Conservation (phyloP, 2,797 vertebrate genomes). For the Potorous gilbertii region DNA sequence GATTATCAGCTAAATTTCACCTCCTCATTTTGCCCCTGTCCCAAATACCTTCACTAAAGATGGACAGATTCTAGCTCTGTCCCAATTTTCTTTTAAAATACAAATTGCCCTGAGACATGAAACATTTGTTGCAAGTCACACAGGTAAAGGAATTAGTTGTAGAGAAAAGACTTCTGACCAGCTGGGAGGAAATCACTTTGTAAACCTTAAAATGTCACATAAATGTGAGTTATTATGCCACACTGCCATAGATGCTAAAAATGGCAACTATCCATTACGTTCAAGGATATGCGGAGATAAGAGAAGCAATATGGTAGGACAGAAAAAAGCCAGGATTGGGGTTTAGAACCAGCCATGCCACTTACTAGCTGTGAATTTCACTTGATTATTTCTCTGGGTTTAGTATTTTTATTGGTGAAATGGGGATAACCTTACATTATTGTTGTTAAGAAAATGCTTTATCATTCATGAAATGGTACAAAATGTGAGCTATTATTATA, state of each 20-base stretch:
- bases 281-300: neutral
- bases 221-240: neutral
- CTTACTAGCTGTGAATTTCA: neutral
- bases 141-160: neutral
- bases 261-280: neutral
- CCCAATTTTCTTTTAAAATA: neutral
- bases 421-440: neutral
- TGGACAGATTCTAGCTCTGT: neutral
- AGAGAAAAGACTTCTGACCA: neutral
- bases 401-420: neutral
- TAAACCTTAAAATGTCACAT: neutral
- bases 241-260: neutral
- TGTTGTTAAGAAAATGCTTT: neutral
- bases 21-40: neutral
- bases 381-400: neutral
- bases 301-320: neutral
- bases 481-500: neutral
- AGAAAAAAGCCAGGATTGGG: neutral
- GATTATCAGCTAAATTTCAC: neutral
- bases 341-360: neutral
- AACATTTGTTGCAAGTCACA: conserved; percentile 8
- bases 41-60: neutral
- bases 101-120: neutral
- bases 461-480: neutral
- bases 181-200: neutral